Base-by-base conservation (phyloP, 2,888 invertebrate species). In the Notodonta dromedarius region DNA sequence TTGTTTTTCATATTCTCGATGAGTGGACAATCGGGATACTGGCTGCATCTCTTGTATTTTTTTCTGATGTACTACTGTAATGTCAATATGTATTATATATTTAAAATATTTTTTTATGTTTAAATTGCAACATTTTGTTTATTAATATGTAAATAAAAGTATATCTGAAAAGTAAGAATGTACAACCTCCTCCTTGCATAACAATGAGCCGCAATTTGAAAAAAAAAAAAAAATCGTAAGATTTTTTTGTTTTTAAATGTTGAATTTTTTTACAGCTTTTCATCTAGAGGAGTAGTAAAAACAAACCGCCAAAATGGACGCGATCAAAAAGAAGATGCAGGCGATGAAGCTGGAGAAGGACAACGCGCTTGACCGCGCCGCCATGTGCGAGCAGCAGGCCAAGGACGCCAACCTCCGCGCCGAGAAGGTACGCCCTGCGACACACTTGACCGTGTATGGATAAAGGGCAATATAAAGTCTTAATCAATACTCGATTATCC, bases 291-390 rank as follows among this genome's bases (percentile, higher is more conserved):
- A 86, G 85, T 84, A 82, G 80, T 84, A 77, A 76, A 85, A 81
- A 84, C 91, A 94, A 94, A 91, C 94, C 94, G 92, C 94, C 96
- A 96, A 92, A 95, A 99, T 99, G 99, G 99, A 99, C 97, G 99
- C 99, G 96, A 99, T 99, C 96, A 99, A 99, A 96, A 99, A 99
- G 98, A 99, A 99, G 96, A 99, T 99, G 99, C 99, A 99, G 96
- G 99, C 99, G 95, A 99, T 99, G 99, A 99, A 99, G 98, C 97
- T 99, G 96, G 99, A 99, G 96, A 99, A 99, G 96, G 99, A 99
- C 95, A 99, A 99, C 94, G 99, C 99, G 88, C 96, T 98, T 94
- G 99, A 99, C 94, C 97, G 98, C 94, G 99, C 99, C 83, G 98
- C 96, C 95, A 97, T 96, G 94, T 98, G 99, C 94, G 99, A 99